phyloP scores from a whole-genome alignment of 2,113 vertebrate species.

The Engystomops pustulosus region DNA sequence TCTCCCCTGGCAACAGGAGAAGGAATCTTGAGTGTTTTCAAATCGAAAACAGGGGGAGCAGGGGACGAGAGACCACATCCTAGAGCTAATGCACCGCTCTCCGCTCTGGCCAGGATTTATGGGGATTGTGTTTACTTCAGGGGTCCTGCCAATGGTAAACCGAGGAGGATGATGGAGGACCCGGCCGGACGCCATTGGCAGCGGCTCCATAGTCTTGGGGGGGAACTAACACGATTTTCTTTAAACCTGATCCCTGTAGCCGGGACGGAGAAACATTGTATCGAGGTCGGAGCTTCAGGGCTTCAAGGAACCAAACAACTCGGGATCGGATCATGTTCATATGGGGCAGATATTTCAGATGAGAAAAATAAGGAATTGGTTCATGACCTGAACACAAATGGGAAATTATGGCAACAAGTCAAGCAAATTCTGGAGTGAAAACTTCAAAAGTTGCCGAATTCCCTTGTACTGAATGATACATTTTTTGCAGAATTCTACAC shows the following conservation, averaged over 20 bases:
- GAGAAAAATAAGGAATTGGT: too few relatives aligned
- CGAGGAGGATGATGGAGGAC: background rate
- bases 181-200: background rate
- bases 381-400: too few relatives aligned
- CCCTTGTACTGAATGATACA: too few relatives aligned
- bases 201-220: background rate
- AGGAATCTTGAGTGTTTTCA: constrained; percentile 6
- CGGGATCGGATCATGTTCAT: too few relatives aligned
- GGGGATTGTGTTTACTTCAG: background rate
- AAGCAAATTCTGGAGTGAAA: too few relatives aligned
- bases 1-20: background rate
- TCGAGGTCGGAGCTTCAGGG: too few relatives aligned
- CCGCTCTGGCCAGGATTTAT: background rate
- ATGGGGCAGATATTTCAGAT: too few relatives aligned
- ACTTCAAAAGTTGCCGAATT: too few relatives aligned
- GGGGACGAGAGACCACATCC: background rate
- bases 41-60: background rate
- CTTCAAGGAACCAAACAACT: too few relatives aligned
- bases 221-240: background rate
- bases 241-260: background rate
- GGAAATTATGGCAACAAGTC: too few relatives aligned
- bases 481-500: too few relatives aligned
- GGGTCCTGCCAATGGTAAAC: background rate
- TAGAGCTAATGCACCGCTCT: background rate
- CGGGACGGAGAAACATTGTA: background rate